Conservation (phyloP, 2,888 invertebrate genomes). For the Octonoba sinensis region DNA sequence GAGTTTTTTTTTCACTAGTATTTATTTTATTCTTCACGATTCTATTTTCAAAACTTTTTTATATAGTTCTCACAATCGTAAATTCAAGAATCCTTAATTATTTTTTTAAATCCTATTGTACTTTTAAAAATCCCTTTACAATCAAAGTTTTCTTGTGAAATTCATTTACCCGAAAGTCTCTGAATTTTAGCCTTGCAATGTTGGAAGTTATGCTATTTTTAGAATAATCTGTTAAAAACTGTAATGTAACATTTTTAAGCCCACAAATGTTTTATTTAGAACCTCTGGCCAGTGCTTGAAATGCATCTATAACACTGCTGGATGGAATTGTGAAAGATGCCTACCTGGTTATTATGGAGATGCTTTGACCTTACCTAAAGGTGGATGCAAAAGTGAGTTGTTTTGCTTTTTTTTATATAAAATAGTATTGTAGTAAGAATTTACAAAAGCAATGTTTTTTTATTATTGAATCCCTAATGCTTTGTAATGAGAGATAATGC, state of each 20-base stretch:
- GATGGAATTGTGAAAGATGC: slow-evolving; percentile 91
- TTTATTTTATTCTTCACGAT: too few species aligned
- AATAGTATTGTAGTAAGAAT: too few species aligned
- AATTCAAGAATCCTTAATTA: too few species aligned
- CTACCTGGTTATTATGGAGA: slow-evolving; percentile 93
- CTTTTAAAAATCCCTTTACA: background rate
- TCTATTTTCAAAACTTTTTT: too few species aligned
- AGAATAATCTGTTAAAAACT: too few species aligned
- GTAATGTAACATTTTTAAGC: background rate
- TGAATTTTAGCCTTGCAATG: background rate
- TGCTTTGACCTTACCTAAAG: slow-evolving; percentile 89
- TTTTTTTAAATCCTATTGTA: background rate
- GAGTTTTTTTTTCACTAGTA: too few species aligned
- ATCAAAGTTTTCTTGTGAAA: background rate
- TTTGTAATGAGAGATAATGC: too few species aligned
- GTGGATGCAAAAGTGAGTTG: slow-evolving; percentile 77
- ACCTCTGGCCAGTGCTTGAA: slow-evolving; percentile 95
- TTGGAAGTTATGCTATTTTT: background rate
- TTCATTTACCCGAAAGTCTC: background rate
- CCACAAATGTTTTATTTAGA: slow-evolving; percentile 69
- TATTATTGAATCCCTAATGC: background rate
- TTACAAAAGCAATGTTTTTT: background rate
- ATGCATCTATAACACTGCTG: slow-evolving; percentile 95
- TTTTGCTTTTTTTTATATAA: background rate
- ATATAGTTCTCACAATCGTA: too few species aligned